A percentile compares a stretch with the other conserved stretches of the same genome.
phyloP scores from a whole-genome alignment of 2,113 vertebrate genomes.

The Egretta garzetta region DNA sequence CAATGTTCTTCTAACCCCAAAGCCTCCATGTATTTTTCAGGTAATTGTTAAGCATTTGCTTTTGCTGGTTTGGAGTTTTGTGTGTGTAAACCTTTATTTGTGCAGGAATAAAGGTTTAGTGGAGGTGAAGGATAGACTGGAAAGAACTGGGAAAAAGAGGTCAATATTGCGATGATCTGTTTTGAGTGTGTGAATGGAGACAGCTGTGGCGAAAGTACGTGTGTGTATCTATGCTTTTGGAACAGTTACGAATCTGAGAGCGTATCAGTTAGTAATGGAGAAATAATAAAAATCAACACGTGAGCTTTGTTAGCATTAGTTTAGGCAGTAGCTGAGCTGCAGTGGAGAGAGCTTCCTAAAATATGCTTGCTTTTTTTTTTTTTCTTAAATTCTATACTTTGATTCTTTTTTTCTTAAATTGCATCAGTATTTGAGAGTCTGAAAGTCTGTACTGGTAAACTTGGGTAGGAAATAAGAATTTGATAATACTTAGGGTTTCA shows the following conservation, averaged over 20 bases:
- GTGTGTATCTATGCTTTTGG: background rate
- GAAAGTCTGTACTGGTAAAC: background rate
- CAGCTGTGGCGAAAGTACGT: background rate
- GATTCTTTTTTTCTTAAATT: background rate
- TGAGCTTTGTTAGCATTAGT: background rate
- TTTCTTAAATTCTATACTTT: background rate
- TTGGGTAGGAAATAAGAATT: background rate
- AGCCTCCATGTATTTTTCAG: constrained; percentile 21
- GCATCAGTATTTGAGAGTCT: background rate
- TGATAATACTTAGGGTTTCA: background rate
- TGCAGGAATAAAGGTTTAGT: background rate
- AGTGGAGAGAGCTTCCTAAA: background rate
- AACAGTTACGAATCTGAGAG: background rate
- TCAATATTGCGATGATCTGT: background rate
- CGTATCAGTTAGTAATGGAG: background rate
- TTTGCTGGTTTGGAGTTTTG: background rate
- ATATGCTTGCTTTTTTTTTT: fast-evolving
- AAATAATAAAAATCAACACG: background rate
- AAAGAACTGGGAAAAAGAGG: background rate
- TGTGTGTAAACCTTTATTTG: background rate
- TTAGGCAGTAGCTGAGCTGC: background rate
- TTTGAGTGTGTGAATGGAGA: background rate
- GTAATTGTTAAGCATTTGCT: constrained; percentile 24
- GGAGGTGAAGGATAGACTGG: background rate
- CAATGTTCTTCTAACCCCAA: background rate